Evolutionary conservation across 2,113 vertebrate genomes (phyloP), one percentile per base, ranked within the genome.

Genomic region (Morone chrysops): DNA sequence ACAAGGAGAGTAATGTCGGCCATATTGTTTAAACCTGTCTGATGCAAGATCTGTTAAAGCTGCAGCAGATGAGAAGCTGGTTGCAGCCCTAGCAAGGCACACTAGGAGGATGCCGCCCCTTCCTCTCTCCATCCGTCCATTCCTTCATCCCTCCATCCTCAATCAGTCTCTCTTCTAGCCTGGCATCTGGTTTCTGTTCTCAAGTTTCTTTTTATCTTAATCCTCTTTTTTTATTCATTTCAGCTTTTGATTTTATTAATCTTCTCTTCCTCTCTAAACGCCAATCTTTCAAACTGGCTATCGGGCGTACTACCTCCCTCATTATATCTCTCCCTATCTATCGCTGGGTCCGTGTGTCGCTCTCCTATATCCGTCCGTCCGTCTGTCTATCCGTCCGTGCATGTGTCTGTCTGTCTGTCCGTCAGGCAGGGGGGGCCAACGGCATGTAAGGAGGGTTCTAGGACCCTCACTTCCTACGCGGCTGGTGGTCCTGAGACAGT

Each of bases 391-490:
- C 57, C n/a, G 83, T 93, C 75, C 54, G 69, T 91, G 84, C 80
- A 67, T 91, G 40, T 67, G 56, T 93, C 70, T 40, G 90, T 93
- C 79, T 54, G 87, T 93, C 74, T 50, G 89, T 94, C 90, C 12
- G 86, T 92, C 89, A 70, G 88, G 80, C 20, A 36, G 71, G 41
- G 50, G 60, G 62, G 18, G 14, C 63, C 80, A 60, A 18, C 41
- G 16, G 70, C 47, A 4, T 54, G 74, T 50, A 45, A 67, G 81
- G 62, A 88, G 60, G 63, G 48, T 12, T 81, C 38, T 54, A 71
- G 65, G 92, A n/a, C 87, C 91, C 95, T 95, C 96, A 97, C 96
- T 96, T 96, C 93, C 94, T 96, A 92, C 96, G 93, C 68, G 93
- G 91, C 76, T 91, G 91, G 69, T 92, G 77, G 14, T 95, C 94